phyloP scores from a whole-genome alignment of 2,888 invertebrate genomes.

The Trachelus troglodyta region DNA sequence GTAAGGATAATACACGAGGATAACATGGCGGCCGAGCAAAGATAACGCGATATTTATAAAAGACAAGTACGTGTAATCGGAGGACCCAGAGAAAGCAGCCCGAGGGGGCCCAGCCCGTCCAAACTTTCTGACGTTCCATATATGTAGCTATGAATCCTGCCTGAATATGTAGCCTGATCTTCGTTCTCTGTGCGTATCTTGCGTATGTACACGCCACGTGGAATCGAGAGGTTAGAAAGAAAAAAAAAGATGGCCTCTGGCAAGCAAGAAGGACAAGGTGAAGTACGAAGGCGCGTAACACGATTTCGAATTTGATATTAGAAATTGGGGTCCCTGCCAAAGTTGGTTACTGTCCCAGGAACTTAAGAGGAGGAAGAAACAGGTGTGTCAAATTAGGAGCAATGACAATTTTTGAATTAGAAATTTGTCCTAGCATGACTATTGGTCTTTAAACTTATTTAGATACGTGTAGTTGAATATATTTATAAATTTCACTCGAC shows the following conservation, averaged over 20 bases:
- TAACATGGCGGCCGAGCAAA: not conserved
- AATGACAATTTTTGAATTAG: not conserved
- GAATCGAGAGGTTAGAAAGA: not conserved
- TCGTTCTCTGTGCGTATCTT: not conserved
- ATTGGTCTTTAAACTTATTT: not conserved
- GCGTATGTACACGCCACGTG: not conserved
- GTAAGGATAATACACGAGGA: not conserved
- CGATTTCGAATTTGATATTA: conserved; percentile 5
- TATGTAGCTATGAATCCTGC: not conserved
- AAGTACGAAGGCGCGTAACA: not conserved
- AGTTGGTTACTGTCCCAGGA: not conserved
- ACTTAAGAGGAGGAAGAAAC: not conserved
- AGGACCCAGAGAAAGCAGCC: not conserved
- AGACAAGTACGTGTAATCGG: not conserved
- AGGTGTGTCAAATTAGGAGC: not conserved
- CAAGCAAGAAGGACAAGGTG: not conserved
- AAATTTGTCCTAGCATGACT: not conserved
- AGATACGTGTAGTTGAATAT: not conserved
- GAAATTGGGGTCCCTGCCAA: not conserved
- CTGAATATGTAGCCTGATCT: not conserved
- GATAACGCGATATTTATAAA: not conserved
- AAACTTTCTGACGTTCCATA: not conserved
- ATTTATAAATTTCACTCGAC: not conserved
- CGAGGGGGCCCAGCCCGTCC: not conserved
- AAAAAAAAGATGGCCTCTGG: not conserved